A percentile compares a stretch with the other conserved stretches of the same genome.
phyloP scores from a whole-genome alignment of 1,140 invertebrate species.

The Globodera ellingtonae region DNA sequence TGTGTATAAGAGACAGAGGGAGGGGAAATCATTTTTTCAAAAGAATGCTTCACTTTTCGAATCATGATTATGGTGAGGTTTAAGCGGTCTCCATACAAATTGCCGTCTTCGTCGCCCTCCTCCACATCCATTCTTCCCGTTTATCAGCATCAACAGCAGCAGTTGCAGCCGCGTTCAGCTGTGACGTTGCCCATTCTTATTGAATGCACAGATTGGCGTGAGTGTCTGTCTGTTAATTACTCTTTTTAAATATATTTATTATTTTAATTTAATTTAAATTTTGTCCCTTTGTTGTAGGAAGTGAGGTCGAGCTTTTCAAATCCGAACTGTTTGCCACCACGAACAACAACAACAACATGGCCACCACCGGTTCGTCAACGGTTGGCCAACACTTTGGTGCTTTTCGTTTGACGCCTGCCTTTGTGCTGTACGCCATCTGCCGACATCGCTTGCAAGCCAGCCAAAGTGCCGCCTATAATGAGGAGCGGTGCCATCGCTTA shows the following conservation, averaged over 20 bases:
- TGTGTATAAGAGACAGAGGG: too few species aligned
- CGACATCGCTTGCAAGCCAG: constrained; percentile 45
- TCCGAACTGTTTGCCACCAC: not conserved
- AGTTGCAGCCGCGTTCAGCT: not conserved
- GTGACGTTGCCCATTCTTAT: constrained; percentile 15
- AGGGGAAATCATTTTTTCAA: too few species aligned
- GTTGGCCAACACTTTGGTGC: constrained; percentile 1
- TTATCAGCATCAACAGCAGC: not conserved
- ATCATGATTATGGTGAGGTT: too few species aligned
- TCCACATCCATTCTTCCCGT: too few species aligned
- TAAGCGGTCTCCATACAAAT: too few species aligned
- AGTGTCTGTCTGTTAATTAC: not conserved
- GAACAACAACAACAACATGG: not conserved
- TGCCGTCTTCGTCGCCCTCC: too few species aligned
- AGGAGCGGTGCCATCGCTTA: not conserved
- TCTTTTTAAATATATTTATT: too few species aligned
- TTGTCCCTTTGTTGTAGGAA: not conserved
- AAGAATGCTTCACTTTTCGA: too few species aligned
- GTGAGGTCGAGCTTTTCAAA: not conserved
- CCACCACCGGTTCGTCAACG: not conserved
- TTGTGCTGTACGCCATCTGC: constrained; percentile 54
- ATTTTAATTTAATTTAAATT: too few species aligned
- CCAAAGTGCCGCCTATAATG: not conserved
- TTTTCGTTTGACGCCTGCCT: constrained; percentile 55
- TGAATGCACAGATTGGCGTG: constrained; percentile 4